phyloP scores from a whole-genome alignment of 2,797 vertebrate species.

The Carduelis carduelis region DNA sequence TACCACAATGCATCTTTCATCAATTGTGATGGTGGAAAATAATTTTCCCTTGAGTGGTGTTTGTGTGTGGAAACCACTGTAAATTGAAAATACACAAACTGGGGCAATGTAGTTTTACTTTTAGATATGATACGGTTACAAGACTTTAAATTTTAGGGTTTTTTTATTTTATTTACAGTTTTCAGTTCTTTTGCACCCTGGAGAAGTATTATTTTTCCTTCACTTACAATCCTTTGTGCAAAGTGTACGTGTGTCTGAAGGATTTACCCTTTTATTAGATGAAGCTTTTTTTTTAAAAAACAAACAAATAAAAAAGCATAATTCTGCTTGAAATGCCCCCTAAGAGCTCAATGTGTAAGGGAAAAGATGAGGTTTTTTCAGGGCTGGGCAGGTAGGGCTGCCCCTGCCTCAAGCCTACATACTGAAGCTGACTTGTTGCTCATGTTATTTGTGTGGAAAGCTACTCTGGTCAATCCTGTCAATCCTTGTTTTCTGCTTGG shows the following conservation, averaged over 20 bases:
- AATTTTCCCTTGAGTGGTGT: background rate
- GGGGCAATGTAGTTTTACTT: background rate
- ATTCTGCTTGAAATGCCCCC: background rate
- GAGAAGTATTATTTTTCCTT: constrained; percentile 41
- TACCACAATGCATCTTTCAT: background rate
- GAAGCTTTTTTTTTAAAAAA: background rate
- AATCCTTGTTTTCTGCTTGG: constrained; percentile 22
- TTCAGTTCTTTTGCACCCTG: constrained; percentile 2
- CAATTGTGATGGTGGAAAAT: background rate
- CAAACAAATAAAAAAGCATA: background rate
- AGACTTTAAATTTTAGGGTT: background rate
- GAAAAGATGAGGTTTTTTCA: background rate
- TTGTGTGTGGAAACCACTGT: constrained; percentile 30
- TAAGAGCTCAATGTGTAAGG: background rate
- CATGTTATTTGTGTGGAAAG: background rate
- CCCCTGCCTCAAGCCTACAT: background rate
- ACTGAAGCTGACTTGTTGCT: background rate
- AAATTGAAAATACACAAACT: constrained; percentile 1
- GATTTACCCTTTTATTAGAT: background rate
- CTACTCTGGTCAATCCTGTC: constrained; percentile 2
- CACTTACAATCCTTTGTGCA: background rate
- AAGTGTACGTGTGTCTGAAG: background rate
- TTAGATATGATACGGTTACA: background rate
- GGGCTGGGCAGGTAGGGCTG: background rate
- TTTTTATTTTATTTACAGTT: background rate